phyloP scores from a whole-genome alignment of 2,888 invertebrate genomes.

The Neria commutata region DNA sequence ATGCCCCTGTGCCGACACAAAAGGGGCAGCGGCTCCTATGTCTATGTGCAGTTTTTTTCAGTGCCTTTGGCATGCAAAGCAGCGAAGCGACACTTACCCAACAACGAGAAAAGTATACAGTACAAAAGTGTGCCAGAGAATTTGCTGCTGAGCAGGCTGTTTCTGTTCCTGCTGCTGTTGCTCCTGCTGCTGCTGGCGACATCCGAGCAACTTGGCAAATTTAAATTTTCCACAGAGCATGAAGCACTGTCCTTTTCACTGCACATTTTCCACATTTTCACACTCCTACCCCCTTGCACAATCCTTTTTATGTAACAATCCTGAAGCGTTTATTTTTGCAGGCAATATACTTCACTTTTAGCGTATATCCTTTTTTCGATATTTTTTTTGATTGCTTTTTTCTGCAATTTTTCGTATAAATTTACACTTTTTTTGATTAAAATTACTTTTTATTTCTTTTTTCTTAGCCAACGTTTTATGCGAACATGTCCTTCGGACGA shows the following conservation, averaged over 20 bases:
- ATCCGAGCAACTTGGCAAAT: too few relatives aligned
- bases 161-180: conserved; percentile 1
- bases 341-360: neutral
- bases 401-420: neutral
- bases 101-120: conserved; percentile 33
- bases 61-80: too few relatives aligned
- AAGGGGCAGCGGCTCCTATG: too few relatives aligned
- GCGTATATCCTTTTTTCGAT: neutral
- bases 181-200: too few relatives aligned
- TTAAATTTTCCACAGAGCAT: conserved; percentile 15
- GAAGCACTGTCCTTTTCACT: conserved; percentile 18
- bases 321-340: neutral
- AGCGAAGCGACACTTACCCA: conserved; percentile 31
- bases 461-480: neutral
- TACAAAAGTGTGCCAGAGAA: conserved; percentile 17
- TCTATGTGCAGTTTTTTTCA: too few relatives aligned
- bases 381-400: neutral
- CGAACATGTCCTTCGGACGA: too few relatives aligned
- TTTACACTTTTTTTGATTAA: neutral
- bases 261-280: conserved; percentile 1
- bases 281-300: too few relatives aligned
- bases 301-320: too few relatives aligned
- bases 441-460: neutral
- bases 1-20: too few relatives aligned
- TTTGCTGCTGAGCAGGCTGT: too few relatives aligned